Conservation (phyloP, 2,888 invertebrate genomes). For the Anaspis maculata region DNA sequence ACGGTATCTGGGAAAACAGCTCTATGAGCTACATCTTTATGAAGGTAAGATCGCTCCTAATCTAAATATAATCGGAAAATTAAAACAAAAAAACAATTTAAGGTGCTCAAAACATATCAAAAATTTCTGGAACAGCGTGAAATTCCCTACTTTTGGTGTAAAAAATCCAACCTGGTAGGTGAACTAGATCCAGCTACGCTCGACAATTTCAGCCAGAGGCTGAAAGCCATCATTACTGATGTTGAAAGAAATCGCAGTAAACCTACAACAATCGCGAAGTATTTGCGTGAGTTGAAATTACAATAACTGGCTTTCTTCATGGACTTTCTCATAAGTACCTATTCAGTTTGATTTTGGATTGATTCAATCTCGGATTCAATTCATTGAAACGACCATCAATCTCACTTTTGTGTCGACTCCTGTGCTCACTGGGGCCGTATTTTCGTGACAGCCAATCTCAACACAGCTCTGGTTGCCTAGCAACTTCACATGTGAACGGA, state of each 20-base stretch:
- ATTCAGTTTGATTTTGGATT: neutral
- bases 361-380: no score
- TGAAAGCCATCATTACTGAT: constrained; percentile 7
- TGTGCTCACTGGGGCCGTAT: neutral
- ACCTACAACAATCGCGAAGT: neutral
- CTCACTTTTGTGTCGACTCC: no score
- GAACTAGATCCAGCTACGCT: neutral
- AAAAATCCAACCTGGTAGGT: neutral
- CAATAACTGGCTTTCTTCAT: no score
- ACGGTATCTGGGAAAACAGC: constrained; percentile 1
- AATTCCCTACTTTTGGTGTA: constrained; percentile 1
- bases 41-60: neutral
- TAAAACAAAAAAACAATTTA: neutral
- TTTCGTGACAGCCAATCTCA: no score
- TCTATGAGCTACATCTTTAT: constrained; percentile 1
- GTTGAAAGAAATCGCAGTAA: constrained; percentile 2
- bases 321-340: neutral
- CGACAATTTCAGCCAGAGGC: constrained; percentile 2
- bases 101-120: neutral
- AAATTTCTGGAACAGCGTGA: neutral
- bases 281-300: constrained; percentile 6
- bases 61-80: no score
- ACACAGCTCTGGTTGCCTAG: no score
- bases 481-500: no score
- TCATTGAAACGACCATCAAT: no score